These are phyloP conservation scores for Solenopsis fugax DNA, from an alignment of 1,140 invertebrate genomes.

Conservation along the genomic window DNA sequence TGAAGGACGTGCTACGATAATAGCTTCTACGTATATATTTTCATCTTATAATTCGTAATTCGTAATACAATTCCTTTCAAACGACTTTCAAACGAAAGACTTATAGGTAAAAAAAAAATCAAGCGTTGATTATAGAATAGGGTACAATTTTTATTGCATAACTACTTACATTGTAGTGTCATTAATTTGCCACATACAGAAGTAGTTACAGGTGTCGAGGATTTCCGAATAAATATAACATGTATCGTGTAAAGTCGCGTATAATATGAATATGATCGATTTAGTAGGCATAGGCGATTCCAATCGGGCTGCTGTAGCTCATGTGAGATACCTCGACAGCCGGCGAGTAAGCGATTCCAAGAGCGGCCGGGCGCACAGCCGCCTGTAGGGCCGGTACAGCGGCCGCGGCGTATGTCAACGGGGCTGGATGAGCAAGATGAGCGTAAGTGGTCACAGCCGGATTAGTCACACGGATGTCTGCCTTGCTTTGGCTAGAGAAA, in stretches of 20 bases:
- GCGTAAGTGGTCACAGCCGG: constrained; percentile 80
- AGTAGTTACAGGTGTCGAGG: not conserved
- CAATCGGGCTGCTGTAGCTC: constrained; percentile 88
- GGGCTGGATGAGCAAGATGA: constrained; percentile 77
- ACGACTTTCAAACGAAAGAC: not conserved
- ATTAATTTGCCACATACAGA: not conserved
- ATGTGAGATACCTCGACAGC: constrained; percentile 90
- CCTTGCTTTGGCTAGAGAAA: constrained; percentile 89
- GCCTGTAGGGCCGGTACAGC: constrained; percentile 53
- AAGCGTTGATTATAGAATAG: not conserved
- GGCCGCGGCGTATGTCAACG: constrained; percentile 66
- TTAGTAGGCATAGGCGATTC: constrained; percentile 84
- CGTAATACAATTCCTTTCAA: not conserved
- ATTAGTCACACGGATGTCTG: constrained; percentile 89
- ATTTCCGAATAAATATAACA: constrained; percentile 5
- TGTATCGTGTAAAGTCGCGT: not conserved
- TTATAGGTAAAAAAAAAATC: not conserved
- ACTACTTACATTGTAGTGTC: not conserved
- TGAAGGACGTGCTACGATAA: not conserved
- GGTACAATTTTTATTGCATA: constrained; percentile 21
- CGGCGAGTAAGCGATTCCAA: constrained; percentile 88
- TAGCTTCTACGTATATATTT: not conserved
- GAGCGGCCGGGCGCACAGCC: constrained; percentile 70
- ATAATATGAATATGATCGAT: not conserved
- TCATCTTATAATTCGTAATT: not conserved